phyloP scores from a whole-genome alignment of 1,140 invertebrate genomes.

The Papilio machaon region DNA sequence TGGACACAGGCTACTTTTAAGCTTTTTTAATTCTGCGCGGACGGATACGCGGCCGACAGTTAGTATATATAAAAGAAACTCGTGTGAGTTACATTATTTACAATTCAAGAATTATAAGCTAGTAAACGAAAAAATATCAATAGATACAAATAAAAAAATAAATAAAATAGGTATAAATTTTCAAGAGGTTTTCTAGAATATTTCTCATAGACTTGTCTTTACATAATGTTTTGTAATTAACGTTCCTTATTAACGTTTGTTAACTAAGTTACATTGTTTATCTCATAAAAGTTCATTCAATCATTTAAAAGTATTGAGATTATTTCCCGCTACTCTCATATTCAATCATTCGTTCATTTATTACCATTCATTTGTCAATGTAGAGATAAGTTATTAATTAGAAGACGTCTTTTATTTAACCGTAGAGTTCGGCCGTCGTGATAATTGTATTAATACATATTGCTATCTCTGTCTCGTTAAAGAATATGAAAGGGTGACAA shows the following conservation, averaged over 20 bases:
- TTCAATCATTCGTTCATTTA: constrained; percentile 6
- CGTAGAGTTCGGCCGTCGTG: no score
- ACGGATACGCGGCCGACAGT: no score
- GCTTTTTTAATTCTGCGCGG: no score
- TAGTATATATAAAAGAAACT: no score
- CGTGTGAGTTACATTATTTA: no score
- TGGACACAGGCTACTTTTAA: no score
- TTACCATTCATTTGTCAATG: neutral
- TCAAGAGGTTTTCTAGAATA: neutral
- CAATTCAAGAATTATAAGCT: neutral
- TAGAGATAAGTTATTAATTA: neutral
- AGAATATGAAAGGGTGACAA: no score
- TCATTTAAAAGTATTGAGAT: neutral
- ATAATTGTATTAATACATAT: no score
- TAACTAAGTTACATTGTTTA: neutral
- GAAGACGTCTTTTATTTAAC: neutral
- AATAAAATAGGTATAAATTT: neutral
- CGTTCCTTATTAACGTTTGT: neutral
- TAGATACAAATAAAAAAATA: no score
- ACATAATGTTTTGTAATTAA: neutral
- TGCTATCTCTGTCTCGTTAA: no score
- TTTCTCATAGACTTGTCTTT: neutral
- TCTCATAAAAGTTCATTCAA: neutral
- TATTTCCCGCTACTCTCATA: neutral
- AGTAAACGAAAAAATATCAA: neutral